Evolutionary conservation across 2,888 invertebrate species (phyloP).

Genomic region (Drosophila incognita): DNA sequence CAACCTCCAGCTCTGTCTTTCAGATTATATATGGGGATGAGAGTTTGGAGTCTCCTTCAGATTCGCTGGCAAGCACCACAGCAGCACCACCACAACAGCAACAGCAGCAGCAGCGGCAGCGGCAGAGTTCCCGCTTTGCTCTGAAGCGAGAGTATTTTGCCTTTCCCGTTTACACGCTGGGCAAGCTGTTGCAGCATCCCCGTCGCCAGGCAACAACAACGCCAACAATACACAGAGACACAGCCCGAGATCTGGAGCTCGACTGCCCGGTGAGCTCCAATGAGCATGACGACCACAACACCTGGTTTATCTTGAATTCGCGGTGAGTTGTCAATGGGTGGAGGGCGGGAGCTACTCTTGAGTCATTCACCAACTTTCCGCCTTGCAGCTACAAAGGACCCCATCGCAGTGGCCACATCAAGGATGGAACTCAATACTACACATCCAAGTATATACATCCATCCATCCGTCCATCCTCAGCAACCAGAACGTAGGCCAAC

Average conservation of each 20-base stretch:
- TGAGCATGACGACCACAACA: slow-evolving; percentile 33
- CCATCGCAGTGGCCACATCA: slow-evolving; percentile 22
- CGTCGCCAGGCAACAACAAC: neutral
- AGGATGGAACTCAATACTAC: slow-evolving; percentile 51
- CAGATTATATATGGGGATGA: slow-evolving; percentile 77
- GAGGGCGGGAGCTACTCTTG: rapidly evolving
- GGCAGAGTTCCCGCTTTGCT: slow-evolving; percentile 71
- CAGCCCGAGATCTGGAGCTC: neutral
- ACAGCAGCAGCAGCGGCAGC: slow-evolving; percentile 6
- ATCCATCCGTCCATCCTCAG: slow-evolving; percentile 10
- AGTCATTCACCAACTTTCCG: neutral
- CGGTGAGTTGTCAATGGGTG: slow-evolving; percentile 55
- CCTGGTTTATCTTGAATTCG: slow-evolving; percentile 81
- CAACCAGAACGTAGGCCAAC: slow-evolving; percentile 5
- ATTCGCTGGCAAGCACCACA: slow-evolving; percentile 21
- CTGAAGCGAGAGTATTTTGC: slow-evolving; percentile 71
- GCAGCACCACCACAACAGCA: neutral
- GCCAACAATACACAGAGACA: neutral
- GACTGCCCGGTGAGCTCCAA: slow-evolving; percentile 16
- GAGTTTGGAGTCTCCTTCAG: slow-evolving; percentile 65
- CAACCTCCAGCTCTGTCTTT: slow-evolving; percentile 44
- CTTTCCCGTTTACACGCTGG: slow-evolving; percentile 77
- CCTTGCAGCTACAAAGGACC: slow-evolving; percentile 76
- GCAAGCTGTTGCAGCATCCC: slow-evolving; percentile 64
- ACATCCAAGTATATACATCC: slow-evolving; percentile 68